phyloP scores from a whole-genome alignment of 2,113 vertebrate genomes.

The Pachyramphus minor region DNA sequence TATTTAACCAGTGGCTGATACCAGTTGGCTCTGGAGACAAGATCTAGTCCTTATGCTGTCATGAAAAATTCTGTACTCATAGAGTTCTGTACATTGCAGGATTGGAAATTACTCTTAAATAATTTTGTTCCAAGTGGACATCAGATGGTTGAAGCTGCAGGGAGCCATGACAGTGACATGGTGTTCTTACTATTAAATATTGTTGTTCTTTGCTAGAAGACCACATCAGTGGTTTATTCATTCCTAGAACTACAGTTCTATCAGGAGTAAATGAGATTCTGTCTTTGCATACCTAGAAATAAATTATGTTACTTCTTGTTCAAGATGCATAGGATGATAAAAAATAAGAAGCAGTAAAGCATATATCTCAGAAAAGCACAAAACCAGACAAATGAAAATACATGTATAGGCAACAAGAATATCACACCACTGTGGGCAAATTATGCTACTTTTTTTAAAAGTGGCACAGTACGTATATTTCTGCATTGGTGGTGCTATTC shows the following conservation, averaged over 20 bases:
- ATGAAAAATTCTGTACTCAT: background rate
- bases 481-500: background rate
- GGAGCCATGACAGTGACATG: background rate
- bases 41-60: background rate
- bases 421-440: background rate
- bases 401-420: background rate
- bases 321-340: background rate
- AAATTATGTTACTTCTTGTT: background rate
- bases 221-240: background rate
- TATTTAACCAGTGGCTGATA: background rate
- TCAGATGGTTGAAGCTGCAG: background rate
- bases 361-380: background rate
- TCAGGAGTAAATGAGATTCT: background rate
- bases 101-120: background rate
- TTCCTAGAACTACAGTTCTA: background rate
- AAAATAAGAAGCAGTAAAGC: background rate
- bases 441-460: background rate
- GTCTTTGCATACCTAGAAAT: background rate
- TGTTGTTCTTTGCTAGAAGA: background rate
- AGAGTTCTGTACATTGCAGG: background rate
- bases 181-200: background rate
- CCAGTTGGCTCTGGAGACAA: background rate
- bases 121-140: background rate
- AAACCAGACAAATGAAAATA: background rate
- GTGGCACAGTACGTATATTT: background rate